Evolutionary conservation across 2,113 vertebrate genomes (phyloP).

Genomic region (Chloropsis hardwickii): DNA sequence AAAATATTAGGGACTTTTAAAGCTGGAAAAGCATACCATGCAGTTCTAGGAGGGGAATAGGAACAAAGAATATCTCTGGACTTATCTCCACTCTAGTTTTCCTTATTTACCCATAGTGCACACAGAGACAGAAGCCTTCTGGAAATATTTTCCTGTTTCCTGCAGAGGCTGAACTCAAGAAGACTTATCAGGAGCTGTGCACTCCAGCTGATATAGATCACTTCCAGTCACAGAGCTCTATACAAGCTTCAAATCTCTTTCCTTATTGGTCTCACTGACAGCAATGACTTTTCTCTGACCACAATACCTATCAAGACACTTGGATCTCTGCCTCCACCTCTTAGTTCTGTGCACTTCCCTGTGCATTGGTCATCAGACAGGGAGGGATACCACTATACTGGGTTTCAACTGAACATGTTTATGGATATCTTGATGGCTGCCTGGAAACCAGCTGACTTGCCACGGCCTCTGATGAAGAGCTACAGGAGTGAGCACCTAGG

Average conservation of each 20-base stretch:
- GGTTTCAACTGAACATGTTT: not conserved
- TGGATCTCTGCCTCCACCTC: not conserved
- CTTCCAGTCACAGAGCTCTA: not conserved
- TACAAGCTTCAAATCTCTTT: not conserved
- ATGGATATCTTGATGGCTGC: not conserved
- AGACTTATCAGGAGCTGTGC: not conserved
- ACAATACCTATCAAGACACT: not conserved
- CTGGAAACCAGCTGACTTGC: not conserved
- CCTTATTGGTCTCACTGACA: not conserved
- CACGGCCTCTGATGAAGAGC: not conserved
- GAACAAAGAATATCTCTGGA: not conserved
- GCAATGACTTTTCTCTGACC: not conserved
- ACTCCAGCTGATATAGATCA: not conserved
- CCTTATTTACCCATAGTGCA: not conserved
- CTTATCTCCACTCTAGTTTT: not conserved
- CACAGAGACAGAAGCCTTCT: not conserved
- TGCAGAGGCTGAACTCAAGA: not conserved
- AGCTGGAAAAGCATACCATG: not conserved
- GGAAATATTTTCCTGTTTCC: not conserved
- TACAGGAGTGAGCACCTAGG: not conserved
- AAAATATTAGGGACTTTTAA: not conserved
- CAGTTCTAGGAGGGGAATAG: not conserved
- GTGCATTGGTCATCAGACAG: not conserved
- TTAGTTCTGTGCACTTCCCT: not conserved
- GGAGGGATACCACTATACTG: not conserved